Evolutionary conservation across 2,797 vertebrate species (phyloP).

Genomic region (Pampus argenteus): DNA sequence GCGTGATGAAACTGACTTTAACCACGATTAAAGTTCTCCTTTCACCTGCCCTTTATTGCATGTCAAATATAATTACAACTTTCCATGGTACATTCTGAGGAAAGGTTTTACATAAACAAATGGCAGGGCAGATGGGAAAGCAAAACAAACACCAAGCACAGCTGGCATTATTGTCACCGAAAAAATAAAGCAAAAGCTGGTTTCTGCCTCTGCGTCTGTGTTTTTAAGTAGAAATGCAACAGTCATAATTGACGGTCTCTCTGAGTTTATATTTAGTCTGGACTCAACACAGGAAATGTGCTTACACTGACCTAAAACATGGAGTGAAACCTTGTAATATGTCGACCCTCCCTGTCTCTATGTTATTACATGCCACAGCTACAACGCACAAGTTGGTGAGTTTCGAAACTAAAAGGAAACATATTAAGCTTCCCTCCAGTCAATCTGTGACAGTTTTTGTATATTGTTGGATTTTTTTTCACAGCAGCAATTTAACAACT

Average conservation of each 20-base stretch:
- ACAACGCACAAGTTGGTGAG: constrained; percentile 6
- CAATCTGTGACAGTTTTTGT: constrained; percentile 1
- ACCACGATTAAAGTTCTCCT: background rate
- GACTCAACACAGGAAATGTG: constrained; percentile 51
- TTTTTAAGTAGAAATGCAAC: constrained; percentile 60
- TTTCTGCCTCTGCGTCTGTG: constrained; percentile 31
- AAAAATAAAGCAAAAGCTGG: constrained; percentile 31
- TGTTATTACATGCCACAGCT: constrained; percentile 26
- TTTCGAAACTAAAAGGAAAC: constrained; percentile 20
- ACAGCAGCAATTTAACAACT: background rate
- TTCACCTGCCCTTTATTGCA: constrained; percentile 1
- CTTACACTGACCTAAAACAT: constrained; percentile 55
- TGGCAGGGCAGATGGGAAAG: constrained; percentile 11
- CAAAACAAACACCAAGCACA: constrained; percentile 2
- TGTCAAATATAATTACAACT: constrained; percentile 15
- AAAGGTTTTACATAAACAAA: constrained; percentile 64
- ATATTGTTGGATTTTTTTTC: background rate
- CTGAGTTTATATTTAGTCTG: constrained; percentile 73
- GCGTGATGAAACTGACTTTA: background rate
- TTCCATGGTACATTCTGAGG: background rate
- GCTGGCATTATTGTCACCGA: background rate
- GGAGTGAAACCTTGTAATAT: constrained; percentile 38
- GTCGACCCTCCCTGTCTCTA: constrained; percentile 16
- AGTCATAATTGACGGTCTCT: constrained; percentile 66
- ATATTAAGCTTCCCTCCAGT: background rate